phyloP scores from a whole-genome alignment of 2,797 vertebrate genomes.

The Tangara arthus region DNA sequence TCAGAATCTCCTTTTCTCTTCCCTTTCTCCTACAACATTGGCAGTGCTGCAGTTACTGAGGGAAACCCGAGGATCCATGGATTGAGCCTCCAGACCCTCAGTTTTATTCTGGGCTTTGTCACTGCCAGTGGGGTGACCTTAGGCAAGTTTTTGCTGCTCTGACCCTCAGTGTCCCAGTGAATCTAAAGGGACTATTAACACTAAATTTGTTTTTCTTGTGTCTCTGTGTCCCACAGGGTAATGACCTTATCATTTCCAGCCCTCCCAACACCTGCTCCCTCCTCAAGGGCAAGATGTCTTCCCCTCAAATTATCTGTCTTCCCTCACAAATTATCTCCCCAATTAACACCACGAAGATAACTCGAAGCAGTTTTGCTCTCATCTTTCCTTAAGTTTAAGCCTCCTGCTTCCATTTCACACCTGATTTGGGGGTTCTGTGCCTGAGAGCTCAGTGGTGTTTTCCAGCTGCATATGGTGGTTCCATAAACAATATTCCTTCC shows the following conservation, averaged over 20 bases:
- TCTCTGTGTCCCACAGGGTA: not conserved
- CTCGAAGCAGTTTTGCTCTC: not conserved
- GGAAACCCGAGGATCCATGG: not conserved
- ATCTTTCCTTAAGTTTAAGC: not conserved
- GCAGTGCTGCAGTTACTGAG: not conserved
- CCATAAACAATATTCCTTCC: not conserved
- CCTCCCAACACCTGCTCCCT: not conserved
- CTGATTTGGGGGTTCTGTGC: not conserved
- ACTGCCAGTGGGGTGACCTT: not conserved
- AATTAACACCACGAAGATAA: not conserved
- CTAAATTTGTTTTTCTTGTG: not conserved
- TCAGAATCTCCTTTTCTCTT: not conserved
- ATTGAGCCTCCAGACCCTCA: not conserved
- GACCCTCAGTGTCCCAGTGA: rapidly evolving
- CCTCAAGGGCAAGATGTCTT: not conserved
- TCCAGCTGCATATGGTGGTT: not conserved
- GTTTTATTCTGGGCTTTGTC: not conserved
- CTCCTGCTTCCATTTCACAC: not conserved
- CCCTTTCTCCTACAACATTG: rapidly evolving
- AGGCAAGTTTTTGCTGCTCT: not conserved
- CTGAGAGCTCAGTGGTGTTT: not conserved
- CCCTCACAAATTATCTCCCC: not conserved
- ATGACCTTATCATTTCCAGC: not conserved
- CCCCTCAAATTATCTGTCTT: not conserved
- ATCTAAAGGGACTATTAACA: not conserved